phyloP scores from a whole-genome alignment of 2,888 invertebrate species.

The Magallana nippona region DNA sequence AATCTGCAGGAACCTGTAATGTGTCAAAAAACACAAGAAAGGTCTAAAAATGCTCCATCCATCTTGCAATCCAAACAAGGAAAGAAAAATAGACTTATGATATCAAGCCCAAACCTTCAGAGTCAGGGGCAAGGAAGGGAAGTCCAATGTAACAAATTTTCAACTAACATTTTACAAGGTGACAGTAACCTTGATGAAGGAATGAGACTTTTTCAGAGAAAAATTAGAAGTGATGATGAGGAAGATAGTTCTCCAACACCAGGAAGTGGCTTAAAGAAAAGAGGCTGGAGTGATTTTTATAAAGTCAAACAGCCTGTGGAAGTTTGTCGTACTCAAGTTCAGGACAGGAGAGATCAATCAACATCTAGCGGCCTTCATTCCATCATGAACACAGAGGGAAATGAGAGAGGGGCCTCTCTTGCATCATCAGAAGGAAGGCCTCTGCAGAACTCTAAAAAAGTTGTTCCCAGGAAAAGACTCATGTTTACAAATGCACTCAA shows the following conservation, averaged over 20 bases:
- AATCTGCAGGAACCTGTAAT: background rate
- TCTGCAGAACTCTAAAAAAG: background rate
- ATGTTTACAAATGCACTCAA: constrained; percentile 33
- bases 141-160: too few relatives aligned
- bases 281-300: background rate
- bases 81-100: background rate
- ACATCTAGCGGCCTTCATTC: background rate
- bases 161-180: too few relatives aligned
- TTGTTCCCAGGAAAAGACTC: constrained; percentile 21
- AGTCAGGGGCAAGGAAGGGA: background rate
- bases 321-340: background rate
- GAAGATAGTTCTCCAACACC: background rate
- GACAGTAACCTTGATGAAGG: background rate
- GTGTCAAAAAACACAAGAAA: background rate
- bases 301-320: background rate
- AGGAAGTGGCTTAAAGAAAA: background rate
- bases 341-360: background rate
- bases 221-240: background rate
- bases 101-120: background rate
- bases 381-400: background rate
- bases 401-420: background rate
- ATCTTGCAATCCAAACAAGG: background rate
- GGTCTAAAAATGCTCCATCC: background rate
- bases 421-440: background rate
- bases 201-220: background rate